A percentile compares a stretch with the other conserved stretches of the same genome.
phyloP scores from a whole-genome alignment of 1,140 invertebrate species.

The Ptiloglossa arizonensis region DNA sequence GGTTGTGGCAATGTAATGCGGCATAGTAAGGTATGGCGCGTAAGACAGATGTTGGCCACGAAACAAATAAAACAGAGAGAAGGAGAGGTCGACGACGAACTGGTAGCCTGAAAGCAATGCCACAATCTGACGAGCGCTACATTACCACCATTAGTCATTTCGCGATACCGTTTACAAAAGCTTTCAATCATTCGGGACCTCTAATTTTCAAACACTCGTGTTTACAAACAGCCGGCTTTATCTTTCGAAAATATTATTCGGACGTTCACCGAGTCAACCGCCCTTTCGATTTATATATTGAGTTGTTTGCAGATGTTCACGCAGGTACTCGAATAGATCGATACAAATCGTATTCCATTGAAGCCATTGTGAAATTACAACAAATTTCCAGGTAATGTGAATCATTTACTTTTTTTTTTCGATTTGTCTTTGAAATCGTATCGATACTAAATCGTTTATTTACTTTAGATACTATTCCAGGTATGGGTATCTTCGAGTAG shows the following conservation, averaged over 20 bases:
- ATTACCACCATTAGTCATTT: constrained; percentile 17
- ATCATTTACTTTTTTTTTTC: no score
- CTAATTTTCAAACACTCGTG: constrained; percentile 1
- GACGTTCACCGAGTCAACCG: no score
- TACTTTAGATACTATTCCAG: no score
- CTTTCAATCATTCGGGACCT: background rate
- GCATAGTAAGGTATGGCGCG: constrained; percentile 45
- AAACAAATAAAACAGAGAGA: constrained; percentile 62
- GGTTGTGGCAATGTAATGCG: constrained; percentile 52
- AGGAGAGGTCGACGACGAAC: constrained; percentile 41
- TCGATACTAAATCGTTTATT: no score
- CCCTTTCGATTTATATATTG: no score
- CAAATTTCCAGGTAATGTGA: no score
- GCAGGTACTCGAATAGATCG: no score
- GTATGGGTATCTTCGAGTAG: no score
- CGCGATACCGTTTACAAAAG: background rate
- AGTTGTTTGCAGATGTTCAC: no score
- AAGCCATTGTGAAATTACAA: no score
- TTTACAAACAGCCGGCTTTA: background rate
- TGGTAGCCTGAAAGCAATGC: constrained; percentile 49
- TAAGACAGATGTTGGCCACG: constrained; percentile 70
- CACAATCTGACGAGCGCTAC: constrained; percentile 30
- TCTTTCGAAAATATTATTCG: background rate
- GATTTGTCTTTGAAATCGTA: no score
- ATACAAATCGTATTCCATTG: no score